Conservation (phyloP, 2,888 invertebrate species). For the Eulithis prunata region DNA sequence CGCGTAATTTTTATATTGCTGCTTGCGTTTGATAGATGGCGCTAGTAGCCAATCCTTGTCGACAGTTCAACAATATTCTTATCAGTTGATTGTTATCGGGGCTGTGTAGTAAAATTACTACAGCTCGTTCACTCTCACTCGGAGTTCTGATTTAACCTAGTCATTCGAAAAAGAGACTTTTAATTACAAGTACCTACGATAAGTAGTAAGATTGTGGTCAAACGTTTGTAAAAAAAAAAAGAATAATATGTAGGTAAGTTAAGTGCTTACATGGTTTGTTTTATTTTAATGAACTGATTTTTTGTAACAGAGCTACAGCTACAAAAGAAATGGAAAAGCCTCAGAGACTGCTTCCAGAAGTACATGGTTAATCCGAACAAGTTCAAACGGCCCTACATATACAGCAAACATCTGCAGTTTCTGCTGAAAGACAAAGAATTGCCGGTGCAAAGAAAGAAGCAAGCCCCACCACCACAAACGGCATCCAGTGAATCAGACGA, state of each 20-base stretch:
- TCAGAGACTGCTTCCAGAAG: constrained; percentile 74
- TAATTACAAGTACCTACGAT: too few species aligned
- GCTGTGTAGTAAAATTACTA: background rate
- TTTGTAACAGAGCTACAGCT: constrained; percentile 72
- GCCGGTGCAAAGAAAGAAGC: constrained; percentile 37
- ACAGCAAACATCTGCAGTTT: constrained; percentile 67
- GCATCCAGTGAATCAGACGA: constrained; percentile 62
- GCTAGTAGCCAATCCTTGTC: background rate
- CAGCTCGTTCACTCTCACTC: background rate
- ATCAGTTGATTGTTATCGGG: background rate
- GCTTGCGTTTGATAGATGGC: background rate
- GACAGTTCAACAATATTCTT: background rate
- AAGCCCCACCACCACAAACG: constrained; percentile 29
- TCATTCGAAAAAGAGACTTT: too few species aligned
- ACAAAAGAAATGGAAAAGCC: constrained; percentile 80
- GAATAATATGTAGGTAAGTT: too few species aligned
- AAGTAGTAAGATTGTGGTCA: too few species aligned
- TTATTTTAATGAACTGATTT: background rate
- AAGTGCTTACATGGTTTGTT: too few species aligned
- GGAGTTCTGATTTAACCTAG: too few species aligned
- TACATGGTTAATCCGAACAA: constrained; percentile 65
- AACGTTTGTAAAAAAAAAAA: too few species aligned
- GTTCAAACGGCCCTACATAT: constrained; percentile 70
- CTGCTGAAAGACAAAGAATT: constrained; percentile 58
- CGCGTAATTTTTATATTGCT: background rate